Percentiles rank a stretch among this genome's conserved stretches.
phyloP scores from a whole-genome alignment of 1,140 invertebrate genomes.

The Microplitis demolitor region DNA sequence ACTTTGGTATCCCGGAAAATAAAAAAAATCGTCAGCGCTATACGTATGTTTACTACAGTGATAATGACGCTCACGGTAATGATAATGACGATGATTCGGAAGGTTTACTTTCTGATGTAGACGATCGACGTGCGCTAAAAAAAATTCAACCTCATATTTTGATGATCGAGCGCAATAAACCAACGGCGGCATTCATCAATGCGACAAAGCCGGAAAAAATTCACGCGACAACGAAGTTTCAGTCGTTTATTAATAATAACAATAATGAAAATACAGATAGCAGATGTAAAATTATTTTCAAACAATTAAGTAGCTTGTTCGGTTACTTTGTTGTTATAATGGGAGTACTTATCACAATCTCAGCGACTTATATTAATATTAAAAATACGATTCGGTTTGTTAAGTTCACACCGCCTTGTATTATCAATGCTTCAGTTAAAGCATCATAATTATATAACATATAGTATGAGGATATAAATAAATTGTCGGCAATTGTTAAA shows the following conservation, averaged over 20 bases:
- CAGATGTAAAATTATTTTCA: neutral
- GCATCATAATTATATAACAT: neutral
- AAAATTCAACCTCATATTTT: constrained; percentile 1
- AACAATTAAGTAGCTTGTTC: constrained; percentile 49
- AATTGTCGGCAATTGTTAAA: too few relatives aligned
- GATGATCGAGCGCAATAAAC: constrained; percentile 5
- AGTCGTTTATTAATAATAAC: neutral
- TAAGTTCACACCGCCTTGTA: constrained; percentile 68
- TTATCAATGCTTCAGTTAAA: constrained; percentile 59
- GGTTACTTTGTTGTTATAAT: constrained; percentile 61
- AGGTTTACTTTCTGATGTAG: constrained; percentile 26
- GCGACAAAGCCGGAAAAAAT: constrained; percentile 27
- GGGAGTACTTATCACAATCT: constrained; percentile 64
- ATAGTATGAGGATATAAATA: too few relatives aligned
- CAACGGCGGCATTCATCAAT: constrained; percentile 28
- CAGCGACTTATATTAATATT: constrained; percentile 69
- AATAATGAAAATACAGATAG: neutral
- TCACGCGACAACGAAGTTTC: neutral
- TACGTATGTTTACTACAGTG: constrained; percentile 50
- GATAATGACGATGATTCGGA: constrained; percentile 25
- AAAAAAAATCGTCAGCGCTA: constrained; percentile 35
- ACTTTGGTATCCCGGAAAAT: constrained; percentile 38
- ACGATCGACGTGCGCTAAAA: constrained; percentile 4
- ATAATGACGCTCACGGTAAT: constrained; percentile 29
- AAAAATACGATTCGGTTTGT: constrained; percentile 65